Evolutionary conservation across 2,888 invertebrate genomes (phyloP), one percentile per base, ranked within the genome.

Genomic region (Chrysomela aeneicollis): DNA sequence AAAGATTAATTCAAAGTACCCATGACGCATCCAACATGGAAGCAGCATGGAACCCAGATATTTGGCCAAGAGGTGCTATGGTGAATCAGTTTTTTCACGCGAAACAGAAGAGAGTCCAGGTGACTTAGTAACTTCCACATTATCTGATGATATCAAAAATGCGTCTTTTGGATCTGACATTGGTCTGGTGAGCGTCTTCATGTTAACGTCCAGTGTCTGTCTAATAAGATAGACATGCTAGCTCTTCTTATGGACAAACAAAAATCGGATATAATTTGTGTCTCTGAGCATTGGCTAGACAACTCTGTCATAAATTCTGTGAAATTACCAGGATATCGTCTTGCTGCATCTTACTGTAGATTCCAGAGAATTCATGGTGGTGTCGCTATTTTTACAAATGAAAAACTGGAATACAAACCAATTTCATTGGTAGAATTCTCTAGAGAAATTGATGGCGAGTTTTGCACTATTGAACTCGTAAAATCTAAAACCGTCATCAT

Each of bases 391-490:
- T 51, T 51, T 8, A 26, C 51, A 30, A 51, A 51, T 50, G 19
- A 51, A 21, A 19, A 19, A 21, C 50, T 50, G 10, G 6, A 50
- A 26, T 22, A 51, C 8, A 22, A 26, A 10, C 15, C 26, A 21
- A 51, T 49, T 10, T 19, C 49, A 10, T 19, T 19, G 8, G 49
- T 19, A 19, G 19, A 19, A 9, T 35, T 35, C 32, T 35, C 32
- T 8, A 35, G 2, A 35, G 6, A 35, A 35, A 4, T 35, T 9
- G 32, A 35, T 35, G 32, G 6, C 6, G 2, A 35, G 21, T 50
- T 50, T 21, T 50, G 50, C 21, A n/a, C 4, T 50, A 50, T 50
- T 21, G 50, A 50, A 50, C 50, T 50, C 50, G 21, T 50, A 50
- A n/a, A n/a, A n/a, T n/a, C n/a, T n/a, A n/a, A n/a, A n/a, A n/a